Base-by-base conservation (phyloP, 2,113 vertebrate genomes). In the Leptobrachium leishanense region DNA sequence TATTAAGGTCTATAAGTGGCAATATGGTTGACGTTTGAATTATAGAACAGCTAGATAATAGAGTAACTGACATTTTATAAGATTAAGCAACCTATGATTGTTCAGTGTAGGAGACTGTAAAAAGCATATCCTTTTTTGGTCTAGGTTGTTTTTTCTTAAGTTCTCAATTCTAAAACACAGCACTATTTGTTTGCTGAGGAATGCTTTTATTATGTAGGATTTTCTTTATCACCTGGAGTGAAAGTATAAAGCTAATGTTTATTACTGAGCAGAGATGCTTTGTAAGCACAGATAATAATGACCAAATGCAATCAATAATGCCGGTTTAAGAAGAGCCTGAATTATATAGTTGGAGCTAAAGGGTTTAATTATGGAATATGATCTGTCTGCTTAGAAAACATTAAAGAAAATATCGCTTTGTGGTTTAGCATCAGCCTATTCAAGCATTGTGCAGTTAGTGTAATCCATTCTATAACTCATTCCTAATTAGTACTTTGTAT, bases 291-390 rank as follows among this genome's bases (percentile, higher is more conserved):
- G 44, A 64, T 72, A 78, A 72, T 78, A 79, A 79, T 72, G 39
- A 53, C 10, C 42, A 43, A 65, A 79, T 79, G 31, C 44, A 72
- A 59, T 72, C 69, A 79, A 72, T 79, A 72, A 72, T 71, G 55
- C 39, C 42, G 59, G 46, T 43, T 72, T 64, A 66, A 72, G 69
- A 63, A 42, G 39, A 72, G 77, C 50, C 15, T 72, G 43, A 65
- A 72, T 54, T n/a, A 71, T 72, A 72, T 50, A 77, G 76, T 72
- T 72, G 57, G 13, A 54, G 39, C 67, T 72, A 72, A 66, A 55
- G 69, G 63, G 68, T 66, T 41, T 72, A 79, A 79, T 79, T 79
- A 79, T 79, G 62, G 59, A 79, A 72, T 72, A 66, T 66, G 59
- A 79, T 79, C 69, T 57, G 40, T 59, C 63, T 44, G 69, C 77